A percentile compares a stretch with the other conserved stretches of the same genome.
phyloP scores from a whole-genome alignment of 2,113 vertebrate genomes.

The Dermatemys mawii region DNA sequence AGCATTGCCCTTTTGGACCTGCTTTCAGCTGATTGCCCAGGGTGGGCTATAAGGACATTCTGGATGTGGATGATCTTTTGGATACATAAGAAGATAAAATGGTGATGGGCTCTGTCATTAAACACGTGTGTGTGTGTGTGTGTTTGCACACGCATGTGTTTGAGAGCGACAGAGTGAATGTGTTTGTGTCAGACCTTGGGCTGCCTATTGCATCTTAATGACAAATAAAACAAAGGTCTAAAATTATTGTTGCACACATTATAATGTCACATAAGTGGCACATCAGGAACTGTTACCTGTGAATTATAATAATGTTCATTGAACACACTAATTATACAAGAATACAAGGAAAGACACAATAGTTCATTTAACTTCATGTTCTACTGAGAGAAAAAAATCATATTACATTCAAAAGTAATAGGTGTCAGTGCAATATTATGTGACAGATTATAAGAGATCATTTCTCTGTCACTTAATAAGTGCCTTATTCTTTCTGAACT shows the following conservation, averaged over 20 bases:
- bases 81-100: neutral
- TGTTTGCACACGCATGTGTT: fast-evolving
- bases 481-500: neutral
- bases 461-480: neutral
- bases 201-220: fast-evolving
- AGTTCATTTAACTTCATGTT: neutral
- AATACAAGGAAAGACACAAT: neutral
- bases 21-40: neutral
- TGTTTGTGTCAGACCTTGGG: neutral
- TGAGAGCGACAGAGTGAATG: neutral
- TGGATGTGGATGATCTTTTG: neutral
- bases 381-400: neutral
- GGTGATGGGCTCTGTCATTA: neutral
- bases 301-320: neutral
- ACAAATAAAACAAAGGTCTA: neutral
- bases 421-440: neutral
- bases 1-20: neutral
- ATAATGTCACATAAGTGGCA: neutral
- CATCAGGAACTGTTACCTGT: fast-evolving
- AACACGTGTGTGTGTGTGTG: neutral
- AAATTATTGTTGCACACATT: fast-evolving
- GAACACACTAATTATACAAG: neutral
- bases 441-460: neutral
- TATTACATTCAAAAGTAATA: neutral
- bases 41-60: fast-evolving